Conservation (phyloP, 2,797 vertebrate genomes). For the Spinus olivaceus region DNA sequence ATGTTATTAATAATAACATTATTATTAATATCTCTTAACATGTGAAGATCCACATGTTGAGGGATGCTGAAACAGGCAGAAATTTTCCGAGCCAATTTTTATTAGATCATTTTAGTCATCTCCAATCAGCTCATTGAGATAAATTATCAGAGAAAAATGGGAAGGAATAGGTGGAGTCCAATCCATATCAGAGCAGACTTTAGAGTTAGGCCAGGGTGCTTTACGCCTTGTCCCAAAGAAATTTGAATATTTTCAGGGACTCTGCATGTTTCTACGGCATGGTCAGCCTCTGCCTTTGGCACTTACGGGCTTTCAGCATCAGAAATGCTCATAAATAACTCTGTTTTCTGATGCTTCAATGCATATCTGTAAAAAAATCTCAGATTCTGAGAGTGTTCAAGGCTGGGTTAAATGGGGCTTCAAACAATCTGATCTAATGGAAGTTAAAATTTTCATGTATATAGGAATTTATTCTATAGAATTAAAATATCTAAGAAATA, state of each 20-base stretch:
- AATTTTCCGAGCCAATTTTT: background rate
- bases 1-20: too few relatives aligned
- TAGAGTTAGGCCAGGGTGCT: background rate
- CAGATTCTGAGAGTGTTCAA: background rate
- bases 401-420: background rate
- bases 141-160: background rate
- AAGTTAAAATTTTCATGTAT: background rate
- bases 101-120: background rate
- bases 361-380: background rate
- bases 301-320: background rate
- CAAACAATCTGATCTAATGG: background rate
- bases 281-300: background rate
- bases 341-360: background rate
- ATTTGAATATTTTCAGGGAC: background rate
- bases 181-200: background rate
- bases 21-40: background rate
- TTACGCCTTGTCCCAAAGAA: background rate
- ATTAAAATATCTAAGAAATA: background rate
- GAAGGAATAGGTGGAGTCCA: background rate
- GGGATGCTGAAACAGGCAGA: background rate
- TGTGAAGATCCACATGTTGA: background rate
- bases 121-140: fast-evolving
- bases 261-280: background rate
- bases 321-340: background rate
- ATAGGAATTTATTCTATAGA: background rate